Base-by-base conservation (phyloP, 2,888 invertebrate species). In the Acrobasis repandana region DNA sequence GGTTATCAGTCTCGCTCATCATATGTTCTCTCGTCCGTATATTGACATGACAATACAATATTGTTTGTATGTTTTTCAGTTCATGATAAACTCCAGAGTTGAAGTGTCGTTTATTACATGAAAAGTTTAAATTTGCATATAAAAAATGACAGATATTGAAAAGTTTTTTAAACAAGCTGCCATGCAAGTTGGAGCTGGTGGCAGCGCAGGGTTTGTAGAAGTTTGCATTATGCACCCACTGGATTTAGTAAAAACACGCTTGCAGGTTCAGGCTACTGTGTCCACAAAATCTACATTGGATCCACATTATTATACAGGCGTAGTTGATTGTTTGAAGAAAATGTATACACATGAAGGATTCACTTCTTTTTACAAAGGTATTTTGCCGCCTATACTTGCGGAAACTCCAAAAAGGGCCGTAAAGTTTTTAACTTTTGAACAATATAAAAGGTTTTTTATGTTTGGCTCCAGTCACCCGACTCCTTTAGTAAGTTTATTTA, bases 201-300 rank as follows among this genome's bases (percentile, higher is more conserved):
- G 98, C 61, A 97, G 96, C 68, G 98, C 98, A 74, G 97, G 97
- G 83, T 98, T 98, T 86, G 94, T 98, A 56, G 98, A 98, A 93
- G 97, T 98, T 65, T 97, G 97, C 82, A 95, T 98, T 58, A 98
- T 98, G 98, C 98, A 98, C 88, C 98, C 98, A 0, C 89, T 98
- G 80, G 98, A 98, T 87, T 93, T 98, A 63, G 95, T 98, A 2
- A 98, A 98, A 90, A 98, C 98, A 1, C 93, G 98, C 71, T 65
- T 92, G 58, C 92, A 92, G 66, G 70, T 91, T 43, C 92, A 92
- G 67, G 73, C 87, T 4, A 85, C 79, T 3, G 81, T 72, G 64
- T 67, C 76, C 4, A 60, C 67, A 0, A 54, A 75, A 38, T 72
- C 72, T 57, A 73, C 68, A 62, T 77, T 90, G 62, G 94, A 94